phyloP scores from a whole-genome alignment of 2,113 vertebrate species.

The Cavia porcellus region DNA sequence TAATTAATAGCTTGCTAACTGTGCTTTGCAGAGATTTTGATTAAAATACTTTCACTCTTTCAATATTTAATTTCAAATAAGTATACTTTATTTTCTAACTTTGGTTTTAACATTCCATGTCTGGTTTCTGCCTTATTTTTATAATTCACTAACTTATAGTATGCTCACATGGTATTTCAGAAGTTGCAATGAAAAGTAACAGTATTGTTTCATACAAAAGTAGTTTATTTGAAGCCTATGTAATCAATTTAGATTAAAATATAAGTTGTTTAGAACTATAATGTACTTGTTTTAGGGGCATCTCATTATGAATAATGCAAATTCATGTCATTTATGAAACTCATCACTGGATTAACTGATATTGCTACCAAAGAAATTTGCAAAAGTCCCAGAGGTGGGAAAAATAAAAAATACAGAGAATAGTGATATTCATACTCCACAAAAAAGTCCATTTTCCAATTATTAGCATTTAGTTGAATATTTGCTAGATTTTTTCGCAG shows the following conservation, averaged over 20 bases:
- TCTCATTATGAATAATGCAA: not conserved
- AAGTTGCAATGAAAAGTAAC: conserved; percentile 63
- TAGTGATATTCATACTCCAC: not conserved
- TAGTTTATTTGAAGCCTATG: conserved; percentile 59
- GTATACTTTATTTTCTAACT: conserved; percentile 66
- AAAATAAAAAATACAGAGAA: conserved; percentile 10
- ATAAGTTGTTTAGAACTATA: conserved; percentile 35
- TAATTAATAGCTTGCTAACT: conserved; percentile 58
- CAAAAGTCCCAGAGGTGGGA: not conserved
- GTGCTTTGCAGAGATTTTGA: conserved; percentile 49
- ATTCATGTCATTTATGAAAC: conserved; percentile 28
- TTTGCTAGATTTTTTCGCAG: conserved; percentile 63
- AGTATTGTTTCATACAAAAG: conserved; percentile 42
- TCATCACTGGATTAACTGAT: conserved; percentile 25
- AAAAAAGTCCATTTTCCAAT: conserved; percentile 10
- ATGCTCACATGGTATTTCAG: conserved; percentile 68
- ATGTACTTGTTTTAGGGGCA: conserved; percentile 39
- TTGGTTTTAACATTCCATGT: conserved; percentile 54
- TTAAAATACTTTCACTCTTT: conserved; percentile 61
- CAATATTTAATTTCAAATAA: conserved; percentile 52
- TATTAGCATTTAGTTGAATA: conserved; percentile 60
- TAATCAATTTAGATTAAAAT: conserved; percentile 64
- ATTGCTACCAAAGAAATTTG: conserved; percentile 43
- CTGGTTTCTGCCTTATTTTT: conserved; percentile 62
- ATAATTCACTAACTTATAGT: conserved; percentile 73